A percentile compares a stretch with the other conserved stretches of the same genome.
phyloP scores from a whole-genome alignment of 2,797 vertebrate genomes.

The Sebastes elongatus region DNA sequence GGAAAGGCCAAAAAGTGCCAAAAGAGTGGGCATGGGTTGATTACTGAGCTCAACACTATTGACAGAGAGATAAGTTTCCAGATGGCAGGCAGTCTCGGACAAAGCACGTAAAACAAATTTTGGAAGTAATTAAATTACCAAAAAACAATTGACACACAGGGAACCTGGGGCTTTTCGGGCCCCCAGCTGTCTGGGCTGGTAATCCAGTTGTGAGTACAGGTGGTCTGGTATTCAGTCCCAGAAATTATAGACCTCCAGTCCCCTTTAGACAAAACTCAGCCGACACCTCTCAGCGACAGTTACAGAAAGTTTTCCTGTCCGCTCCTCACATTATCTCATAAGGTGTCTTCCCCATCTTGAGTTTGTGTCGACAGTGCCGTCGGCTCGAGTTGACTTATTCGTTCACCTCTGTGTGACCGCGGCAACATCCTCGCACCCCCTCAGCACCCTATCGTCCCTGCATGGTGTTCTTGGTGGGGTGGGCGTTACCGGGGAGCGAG shows the following conservation, averaged over 20 bases:
- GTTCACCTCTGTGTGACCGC: conserved; percentile 79
- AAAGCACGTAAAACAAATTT: background rate
- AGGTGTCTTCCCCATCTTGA: background rate
- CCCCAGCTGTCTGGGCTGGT: background rate
- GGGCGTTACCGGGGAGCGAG: conserved; percentile 56
- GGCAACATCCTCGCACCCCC: conserved; percentile 29
- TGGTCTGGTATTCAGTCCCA: background rate
- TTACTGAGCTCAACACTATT: too few species aligned
- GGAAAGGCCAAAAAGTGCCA: too few species aligned
- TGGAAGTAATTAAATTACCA: background rate
- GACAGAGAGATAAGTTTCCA: too few species aligned
- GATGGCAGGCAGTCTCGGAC: too few species aligned
- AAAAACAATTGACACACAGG: background rate
- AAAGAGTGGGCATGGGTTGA: too few species aligned
- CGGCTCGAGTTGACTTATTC: conserved; percentile 43
- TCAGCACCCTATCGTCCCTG: conserved; percentile 22
- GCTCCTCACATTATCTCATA: background rate
- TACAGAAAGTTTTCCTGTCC: background rate
- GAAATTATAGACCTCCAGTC: background rate
- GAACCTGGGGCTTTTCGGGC: background rate
- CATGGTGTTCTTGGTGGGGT: conserved; percentile 47
- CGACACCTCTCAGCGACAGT: background rate
- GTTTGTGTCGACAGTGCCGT: background rate
- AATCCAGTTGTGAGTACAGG: background rate
- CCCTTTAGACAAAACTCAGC: background rate